Conservation (phyloP, 2,113 vertebrate species). For the Xerus inauris region DNA sequence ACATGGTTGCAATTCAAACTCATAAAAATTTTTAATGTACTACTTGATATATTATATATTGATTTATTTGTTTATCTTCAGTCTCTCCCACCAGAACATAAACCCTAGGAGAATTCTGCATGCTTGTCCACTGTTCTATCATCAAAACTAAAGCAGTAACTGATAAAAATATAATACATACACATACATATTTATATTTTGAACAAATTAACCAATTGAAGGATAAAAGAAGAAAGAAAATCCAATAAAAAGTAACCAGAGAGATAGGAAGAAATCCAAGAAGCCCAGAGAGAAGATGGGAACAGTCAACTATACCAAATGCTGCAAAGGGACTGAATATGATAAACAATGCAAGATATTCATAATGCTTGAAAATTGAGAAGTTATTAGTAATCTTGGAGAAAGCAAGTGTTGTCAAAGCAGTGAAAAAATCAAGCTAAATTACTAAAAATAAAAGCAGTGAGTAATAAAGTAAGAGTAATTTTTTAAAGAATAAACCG, state of each 20-base stretch:
- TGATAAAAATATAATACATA: conserved; percentile 33
- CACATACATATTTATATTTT: not conserved
- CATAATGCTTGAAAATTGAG: not conserved
- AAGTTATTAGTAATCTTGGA: not conserved
- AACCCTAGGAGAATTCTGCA: not conserved
- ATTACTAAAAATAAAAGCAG: not conserved
- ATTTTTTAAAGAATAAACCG: conserved; percentile 36
- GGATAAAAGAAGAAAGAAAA: conserved; percentile 29
- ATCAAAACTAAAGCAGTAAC: not conserved
- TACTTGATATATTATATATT: not conserved
- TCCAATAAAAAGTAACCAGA: conserved; percentile 7
- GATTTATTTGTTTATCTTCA: conserved; percentile 31
- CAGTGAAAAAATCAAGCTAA: not conserved
- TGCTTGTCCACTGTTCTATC: conserved; percentile 4
- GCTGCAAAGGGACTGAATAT: conserved; percentile 15
- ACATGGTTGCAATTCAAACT: not conserved
- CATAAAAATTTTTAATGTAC: not conserved
- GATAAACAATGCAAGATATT: not conserved
- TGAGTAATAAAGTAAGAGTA: not conserved
- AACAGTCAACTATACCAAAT: not conserved
- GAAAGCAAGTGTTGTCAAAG: not conserved
- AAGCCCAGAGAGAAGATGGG: not conserved
- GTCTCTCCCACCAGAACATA: conserved; percentile 3
- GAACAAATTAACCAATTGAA: not conserved
- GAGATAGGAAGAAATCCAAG: not conserved